Conservation (phyloP, 2,888 invertebrate genomes). For the Epirrhoe alternata region DNA sequence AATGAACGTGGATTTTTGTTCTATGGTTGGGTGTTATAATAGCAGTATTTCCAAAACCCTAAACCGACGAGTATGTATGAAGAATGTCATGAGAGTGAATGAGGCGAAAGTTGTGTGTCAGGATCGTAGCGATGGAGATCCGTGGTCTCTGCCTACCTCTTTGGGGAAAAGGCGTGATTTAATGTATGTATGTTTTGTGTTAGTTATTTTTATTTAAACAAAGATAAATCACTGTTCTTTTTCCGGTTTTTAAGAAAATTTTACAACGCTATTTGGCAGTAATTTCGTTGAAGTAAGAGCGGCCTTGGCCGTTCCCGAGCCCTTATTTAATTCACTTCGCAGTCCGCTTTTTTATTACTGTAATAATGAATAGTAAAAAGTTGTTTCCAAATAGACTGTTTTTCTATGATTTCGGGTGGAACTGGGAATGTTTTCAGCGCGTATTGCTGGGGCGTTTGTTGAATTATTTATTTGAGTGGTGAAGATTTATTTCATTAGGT, state of each 20-base stretch:
- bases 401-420: not conserved
- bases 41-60: too few relatives aligned
- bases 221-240: not conserved
- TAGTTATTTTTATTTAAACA: too few relatives aligned
- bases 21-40: too few relatives aligned
- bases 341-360: constrained; percentile 25
- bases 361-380: constrained; percentile 33
- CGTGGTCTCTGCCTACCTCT: too few relatives aligned
- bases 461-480: not conserved
- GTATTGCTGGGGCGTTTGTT: not conserved
- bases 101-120: too few relatives aligned
- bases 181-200: too few relatives aligned
- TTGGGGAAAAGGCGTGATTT: too few relatives aligned
- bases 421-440: not conserved
- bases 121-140: too few relatives aligned
- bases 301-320: constrained; percentile 22
- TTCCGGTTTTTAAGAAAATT: not conserved
- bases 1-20: too few relatives aligned
- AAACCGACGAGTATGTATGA: too few relatives aligned
- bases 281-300: constrained; percentile 16
- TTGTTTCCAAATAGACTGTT: constrained; percentile 17
- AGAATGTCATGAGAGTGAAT: too few relatives aligned
- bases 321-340: constrained; percentile 30
- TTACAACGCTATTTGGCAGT: not conserved
- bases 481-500: not conserved